Base-by-base conservation (phyloP, 2,888 invertebrate genomes). In the Elaeidobius kamerunicus region DNA sequence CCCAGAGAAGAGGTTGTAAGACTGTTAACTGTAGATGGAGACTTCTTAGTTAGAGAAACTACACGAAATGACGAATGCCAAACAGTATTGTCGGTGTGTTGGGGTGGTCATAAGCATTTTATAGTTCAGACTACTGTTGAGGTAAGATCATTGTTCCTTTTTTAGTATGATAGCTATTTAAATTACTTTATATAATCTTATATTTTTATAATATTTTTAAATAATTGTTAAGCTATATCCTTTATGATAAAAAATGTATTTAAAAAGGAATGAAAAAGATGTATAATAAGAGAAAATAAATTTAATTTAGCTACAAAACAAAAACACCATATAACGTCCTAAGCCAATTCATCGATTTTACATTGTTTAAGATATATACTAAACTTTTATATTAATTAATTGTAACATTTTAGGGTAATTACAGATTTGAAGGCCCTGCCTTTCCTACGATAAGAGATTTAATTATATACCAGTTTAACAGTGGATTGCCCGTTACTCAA, bases 71-170 rank as follows among this genome's bases (percentile, higher is more conserved):
- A 92, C 66, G 91, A 92, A 68, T 83, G 90, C 61, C 95, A 95
- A 75, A 88, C 92, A 39, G 96, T 97, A 53, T 76, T 97, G 36
- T 95, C 95, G 11, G 95, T 95, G 1, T 91, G 90, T 71, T 96
- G 96, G 95, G 89, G 91, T 54, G 92, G 93, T 15, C 93, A 95
- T 67, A 94, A 94, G 70, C 96, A 97, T 76, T 97, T 97, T 71
- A 96, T 97, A 63, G 94, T 97, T 54, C 96, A 96, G 78, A 93
- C 91, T 12, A 91, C 92, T 2, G 82, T 85, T 4, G 95, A 95
- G 79, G 92, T 91, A 72, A 73, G 73, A 65, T 20, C 16, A 19
- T 16, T 16, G 7, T 11, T 17, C 17, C 2, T 7, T 27, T 39
- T 17, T 15, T 15, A 23, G 18, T 35, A 12, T 19, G n/a, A n/a